Base-by-base conservation (phyloP, 2,113 vertebrate genomes). In the Neomonachus schauinslandi region DNA sequence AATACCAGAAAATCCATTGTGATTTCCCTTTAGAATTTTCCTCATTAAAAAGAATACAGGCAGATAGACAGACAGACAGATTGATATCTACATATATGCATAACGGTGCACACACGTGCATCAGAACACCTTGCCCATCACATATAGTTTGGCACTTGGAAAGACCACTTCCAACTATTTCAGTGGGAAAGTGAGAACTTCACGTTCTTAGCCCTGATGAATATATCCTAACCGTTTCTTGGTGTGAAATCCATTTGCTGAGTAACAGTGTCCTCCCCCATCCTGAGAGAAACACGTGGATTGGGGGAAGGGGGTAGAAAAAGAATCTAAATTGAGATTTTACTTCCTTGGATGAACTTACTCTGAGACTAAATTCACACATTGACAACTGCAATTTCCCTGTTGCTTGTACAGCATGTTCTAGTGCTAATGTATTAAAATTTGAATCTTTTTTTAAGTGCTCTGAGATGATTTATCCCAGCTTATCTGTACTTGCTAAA, bases 381-480 rank as follows among this genome's bases (percentile, higher is more conserved):
- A 0, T 77, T 88, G 89, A 96, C 96, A 97, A 93, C 95, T 92
- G 95, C 92, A 89, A 84, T 96, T 97, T 95, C 92, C 96, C 57
- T 49, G n/a, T 86, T 63, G 77, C 93, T 95, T 90, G 93, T 95
- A 95, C 87, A 71, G 86, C 76, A 13, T 96, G 96, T 95, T 95
- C 97, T 93, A n/a, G 82, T 61, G 93, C 96, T 96, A 93, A 97
- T 95, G 86, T 67, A 90, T 95, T 93, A 92, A 95, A 94, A 97
- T 96, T 59, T 33, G 86, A 90, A 81, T 93, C 95, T 95, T 96
- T 96, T 92, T 49, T 36, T 36, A 95, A 96, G 84, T 84, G 51
- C 74, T 91, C 39, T 55, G 55, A 95, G 86, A 39, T 91, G 94
- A 94, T 91, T 95, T 87, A 69, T 59, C 69, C 51, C 74, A 51